A percentile compares a stretch with the other conserved stretches of the same genome.
phyloP scores from a whole-genome alignment of 2,888 invertebrate species.

The Leptothorax acervorum region DNA sequence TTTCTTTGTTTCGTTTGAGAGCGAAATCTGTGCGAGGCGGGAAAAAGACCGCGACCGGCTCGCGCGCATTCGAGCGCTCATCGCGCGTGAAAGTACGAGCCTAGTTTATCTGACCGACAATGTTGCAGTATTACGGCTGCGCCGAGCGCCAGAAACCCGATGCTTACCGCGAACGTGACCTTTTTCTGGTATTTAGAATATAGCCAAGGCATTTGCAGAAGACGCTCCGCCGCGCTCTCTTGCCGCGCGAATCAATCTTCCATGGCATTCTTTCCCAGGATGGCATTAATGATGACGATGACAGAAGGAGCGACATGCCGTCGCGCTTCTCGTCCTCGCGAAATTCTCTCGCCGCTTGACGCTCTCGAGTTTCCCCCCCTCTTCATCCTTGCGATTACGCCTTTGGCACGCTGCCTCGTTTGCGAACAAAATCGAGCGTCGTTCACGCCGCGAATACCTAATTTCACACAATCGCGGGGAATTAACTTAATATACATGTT shows the following conservation, averaged over 20 bases:
- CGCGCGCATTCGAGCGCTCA: constrained; percentile 27
- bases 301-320: constrained; percentile 38
- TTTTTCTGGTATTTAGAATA: constrained; percentile 76
- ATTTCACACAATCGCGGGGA: neutral
- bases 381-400: neutral
- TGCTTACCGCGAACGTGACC: constrained; percentile 71
- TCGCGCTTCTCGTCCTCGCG: neutral
- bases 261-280: constrained; percentile 48
- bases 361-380: neutral
- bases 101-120: constrained; percentile 45
- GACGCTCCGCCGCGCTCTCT: constrained; percentile 50
- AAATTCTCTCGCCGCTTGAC: neutral
- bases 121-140: constrained; percentile 50
- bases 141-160: constrained; percentile 23
- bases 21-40: constrained; percentile 29
- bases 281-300: constrained; percentile 51
- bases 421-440: neutral
- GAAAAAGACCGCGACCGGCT: constrained; percentile 30
- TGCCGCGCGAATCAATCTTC: constrained; percentile 62
- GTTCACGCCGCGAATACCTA: neutral
- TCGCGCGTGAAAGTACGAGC: constrained; percentile 66
- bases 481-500: neutral
- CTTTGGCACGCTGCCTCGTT: neutral
- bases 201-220: constrained; percentile 65
- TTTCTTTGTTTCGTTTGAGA: constrained; percentile 64